These are phyloP conservation scores for Mionectes olivaceus DNA, from an alignment of 2,797 vertebrate genomes.

Conservation along the genomic window DNA sequence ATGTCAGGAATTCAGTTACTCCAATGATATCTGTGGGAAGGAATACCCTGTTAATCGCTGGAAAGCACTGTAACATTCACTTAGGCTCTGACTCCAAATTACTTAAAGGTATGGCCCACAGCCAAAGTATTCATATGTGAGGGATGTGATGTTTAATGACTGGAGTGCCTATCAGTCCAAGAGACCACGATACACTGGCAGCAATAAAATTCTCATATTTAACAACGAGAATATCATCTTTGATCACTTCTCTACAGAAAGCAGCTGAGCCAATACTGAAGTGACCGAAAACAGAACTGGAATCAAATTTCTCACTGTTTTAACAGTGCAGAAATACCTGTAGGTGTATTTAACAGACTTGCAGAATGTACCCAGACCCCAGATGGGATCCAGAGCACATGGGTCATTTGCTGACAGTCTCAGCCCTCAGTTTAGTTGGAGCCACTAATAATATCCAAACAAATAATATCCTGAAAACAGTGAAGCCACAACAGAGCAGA, in stretches of 20 bases:
- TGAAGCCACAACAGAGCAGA: neutral
- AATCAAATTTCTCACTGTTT: neutral
- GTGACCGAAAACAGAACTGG: neutral
- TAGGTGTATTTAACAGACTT: neutral
- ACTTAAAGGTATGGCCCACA: neutral
- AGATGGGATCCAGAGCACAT: neutral
- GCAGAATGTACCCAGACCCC: neutral
- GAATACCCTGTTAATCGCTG: neutral
- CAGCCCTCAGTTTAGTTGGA: neutral
- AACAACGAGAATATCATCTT: neutral
- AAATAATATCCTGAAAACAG: neutral
- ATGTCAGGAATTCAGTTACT: neutral
- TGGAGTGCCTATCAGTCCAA: neutral
- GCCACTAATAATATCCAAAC: neutral
- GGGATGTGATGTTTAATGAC: neutral
- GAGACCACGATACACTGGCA: neutral
- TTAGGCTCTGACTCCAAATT: neutral
- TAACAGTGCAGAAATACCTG: neutral
- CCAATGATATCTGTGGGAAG: neutral
- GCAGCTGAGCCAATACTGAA: neutral
- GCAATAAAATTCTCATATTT: neutral
- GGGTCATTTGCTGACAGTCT: neutral
- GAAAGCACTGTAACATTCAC: neutral
- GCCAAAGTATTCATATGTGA: neutral
- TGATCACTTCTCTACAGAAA: neutral